Conservation (phyloP, 2,797 vertebrate species). For the Orestias chungarensis region DNA sequence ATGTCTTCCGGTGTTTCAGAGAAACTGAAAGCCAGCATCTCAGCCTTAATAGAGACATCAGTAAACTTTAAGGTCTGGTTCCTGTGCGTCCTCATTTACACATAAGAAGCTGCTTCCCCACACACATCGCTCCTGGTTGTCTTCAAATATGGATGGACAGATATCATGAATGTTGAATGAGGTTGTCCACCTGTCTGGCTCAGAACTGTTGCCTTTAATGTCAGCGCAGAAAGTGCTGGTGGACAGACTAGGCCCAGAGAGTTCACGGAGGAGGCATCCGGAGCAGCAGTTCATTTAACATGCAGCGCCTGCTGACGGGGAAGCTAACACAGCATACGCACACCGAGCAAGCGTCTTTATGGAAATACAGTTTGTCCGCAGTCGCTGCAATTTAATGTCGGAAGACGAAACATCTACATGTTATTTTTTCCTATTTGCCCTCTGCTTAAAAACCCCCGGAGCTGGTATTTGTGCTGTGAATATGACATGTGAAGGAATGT, state of each 20-base stretch:
- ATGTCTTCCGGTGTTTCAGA: neutral
- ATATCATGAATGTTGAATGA: constrained; percentile 63
- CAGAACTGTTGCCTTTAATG: constrained; percentile 59
- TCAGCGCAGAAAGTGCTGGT: constrained; percentile 29
- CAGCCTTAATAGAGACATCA: neutral
- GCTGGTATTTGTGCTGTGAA: constrained; percentile 28
- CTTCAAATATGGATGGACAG: constrained; percentile 42
- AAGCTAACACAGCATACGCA: constrained; percentile 59
- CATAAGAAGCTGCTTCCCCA: neutral
- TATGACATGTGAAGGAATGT: constrained; percentile 22
- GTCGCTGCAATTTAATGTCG: constrained; percentile 59
- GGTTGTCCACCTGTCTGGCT: constrained; percentile 63
- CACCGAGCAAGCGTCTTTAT: constrained; percentile 67
- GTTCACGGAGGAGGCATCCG: constrained; percentile 62
- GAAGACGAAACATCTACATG: constrained; percentile 51
- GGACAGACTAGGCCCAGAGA: constrained; percentile 52
- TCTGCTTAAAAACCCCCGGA: constrained; percentile 50
- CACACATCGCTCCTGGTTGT: neutral
- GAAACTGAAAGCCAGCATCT: neutral
- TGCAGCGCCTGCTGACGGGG: constrained; percentile 57
- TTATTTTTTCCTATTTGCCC: constrained; percentile 41
- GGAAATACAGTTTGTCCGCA: constrained; percentile 63
- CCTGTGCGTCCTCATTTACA: constrained; percentile 6
- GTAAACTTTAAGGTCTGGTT: neutral
- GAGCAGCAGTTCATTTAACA: constrained; percentile 61